Evolutionary conservation across 2,797 vertebrate species (phyloP), one percentile per base, ranked within the genome.

Genomic region (Leptodactylus fallax): DNA sequence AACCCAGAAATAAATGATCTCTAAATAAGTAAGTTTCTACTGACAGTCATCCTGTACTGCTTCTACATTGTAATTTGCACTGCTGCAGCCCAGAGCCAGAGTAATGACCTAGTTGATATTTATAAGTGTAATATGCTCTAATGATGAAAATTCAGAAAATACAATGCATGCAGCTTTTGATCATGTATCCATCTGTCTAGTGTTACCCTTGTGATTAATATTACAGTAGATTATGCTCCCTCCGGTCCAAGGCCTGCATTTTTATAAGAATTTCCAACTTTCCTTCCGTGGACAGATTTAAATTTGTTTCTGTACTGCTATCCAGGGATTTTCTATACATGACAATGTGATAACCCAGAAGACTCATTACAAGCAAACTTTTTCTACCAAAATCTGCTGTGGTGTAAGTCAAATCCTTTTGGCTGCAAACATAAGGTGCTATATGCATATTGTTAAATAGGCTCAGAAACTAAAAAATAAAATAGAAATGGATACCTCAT

Each of bases 21-120:
- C 78, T 90, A 55, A 81, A 87, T 79, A 60, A 83, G 8, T 0
- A 0, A n/a, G 12, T 78, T 90, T 90, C 72, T 65, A 85, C 87
- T 86, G 69, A 0, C 4, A 87, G 83, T 72, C 45, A 87, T 88
- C 78, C 69, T 63, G 23, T 9, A 61, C 45, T 74, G 81, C 27
- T 81, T 91, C 71, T 8, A 0, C 4, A 8, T 76, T 83, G 19
- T 79, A 71, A 85, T 88, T 89, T 88, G 65, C 81, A 90, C 89
- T 85, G 25, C 67, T 79, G 17, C 81, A 81, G 63, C 83, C 85
- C 79, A 83, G 87, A 90, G 77, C 53, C 25, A 79, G 79, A 89
- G 85, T 80, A 91, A 90, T 90, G 89, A 53, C 80, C 91, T 16
- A 90, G 86, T 72, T 88, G 87, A 85, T 90, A 87, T 85, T 87